Evolutionary conservation across 2,888 invertebrate genomes (phyloP), one percentile per base, ranked within the genome.

Genomic region (Toxonevra muliebris): DNA sequence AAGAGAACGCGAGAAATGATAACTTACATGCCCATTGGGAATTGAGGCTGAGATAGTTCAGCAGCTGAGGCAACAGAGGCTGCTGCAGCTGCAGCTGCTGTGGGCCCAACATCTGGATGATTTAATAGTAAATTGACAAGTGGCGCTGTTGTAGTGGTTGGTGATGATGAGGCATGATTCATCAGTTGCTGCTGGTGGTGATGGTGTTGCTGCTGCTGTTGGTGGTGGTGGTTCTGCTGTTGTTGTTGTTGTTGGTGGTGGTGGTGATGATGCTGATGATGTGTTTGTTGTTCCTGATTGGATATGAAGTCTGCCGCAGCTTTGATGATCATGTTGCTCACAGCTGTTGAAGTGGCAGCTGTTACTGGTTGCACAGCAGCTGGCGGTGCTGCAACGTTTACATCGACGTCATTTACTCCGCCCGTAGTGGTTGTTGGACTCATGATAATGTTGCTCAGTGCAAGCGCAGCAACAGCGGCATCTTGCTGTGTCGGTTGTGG

Each of bases 301-400:
- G 90, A 89, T 13, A 91, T 87, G 75, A 91, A 89, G 84, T 92
- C 91, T 0, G 90, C 91, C 0, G 91, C 91, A 8, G 92, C 92
- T 80, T 91, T 91, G 64, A 92, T 86, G 55, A 93, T 88, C 88
- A 93, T 91, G n/a, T 90, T 90, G 70, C 84, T 83, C 74, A 92
- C 92, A 75, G 83, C 84, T 13, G 82, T 82, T 1, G 84, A 79
- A 1, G 84, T 81, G 19, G 83, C 80, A 30, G 83, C 78, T 0
- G 83, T 77, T 40, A 82, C 84, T 42, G 82, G 83, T 0, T 81
- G 78, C 43, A 83, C 82, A 66, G 80, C 69, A 20, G 77, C 74
- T 0, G 77, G 74, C 3, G 80, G 78, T 0, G 82, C 66, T 15
- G 74, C 63, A n/a, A 64, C 69, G 58, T 65, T 72, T 5, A 71